These are phyloP conservation scores for Agriopis aurantiaria DNA, from an alignment of 2,888 invertebrate genomes.

Conservation along the genomic window DNA sequence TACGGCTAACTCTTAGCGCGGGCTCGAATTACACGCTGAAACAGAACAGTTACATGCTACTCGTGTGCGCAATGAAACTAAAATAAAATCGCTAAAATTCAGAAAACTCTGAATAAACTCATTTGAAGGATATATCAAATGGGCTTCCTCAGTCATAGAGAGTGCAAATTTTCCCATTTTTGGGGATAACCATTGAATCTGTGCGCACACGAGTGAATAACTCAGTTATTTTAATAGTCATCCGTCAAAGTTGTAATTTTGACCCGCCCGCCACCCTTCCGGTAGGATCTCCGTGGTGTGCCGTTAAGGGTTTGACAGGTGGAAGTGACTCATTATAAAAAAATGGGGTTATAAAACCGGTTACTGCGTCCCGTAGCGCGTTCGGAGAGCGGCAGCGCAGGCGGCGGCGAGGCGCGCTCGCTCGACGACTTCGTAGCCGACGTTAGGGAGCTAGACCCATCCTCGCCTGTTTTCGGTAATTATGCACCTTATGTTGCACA, in stretches of 20 bases:
- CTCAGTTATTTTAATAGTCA: neutral
- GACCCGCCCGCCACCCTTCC: no score
- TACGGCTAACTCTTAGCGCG: no score
- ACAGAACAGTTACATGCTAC: no score
- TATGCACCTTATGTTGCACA: conserved; percentile 57
- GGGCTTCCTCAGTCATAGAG: no score
- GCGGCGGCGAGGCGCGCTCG: conserved; percentile 71
- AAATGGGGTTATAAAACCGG: neutral
- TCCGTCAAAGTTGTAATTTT: neutral
- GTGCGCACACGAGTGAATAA: no score
- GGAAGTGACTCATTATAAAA: neutral
- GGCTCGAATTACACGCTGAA: no score
- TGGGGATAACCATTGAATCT: no score
- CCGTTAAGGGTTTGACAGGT: neutral
- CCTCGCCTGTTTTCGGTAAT: conserved; percentile 84
- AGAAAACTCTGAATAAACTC: no score
- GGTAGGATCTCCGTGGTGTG: neutral
- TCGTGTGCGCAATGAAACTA: no score
- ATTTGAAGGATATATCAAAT: no score
- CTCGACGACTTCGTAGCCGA: conserved; percentile 82
- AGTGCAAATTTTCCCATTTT: no score
- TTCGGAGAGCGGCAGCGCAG: conserved; percentile 78
- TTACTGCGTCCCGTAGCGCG: conserved; percentile 64
- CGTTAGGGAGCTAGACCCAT: conserved; percentile 82
- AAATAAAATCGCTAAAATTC: no score